These are phyloP conservation scores for Potorous gilbertii DNA, from an alignment of 2,797 vertebrate species.

Conservation along the genomic window DNA sequence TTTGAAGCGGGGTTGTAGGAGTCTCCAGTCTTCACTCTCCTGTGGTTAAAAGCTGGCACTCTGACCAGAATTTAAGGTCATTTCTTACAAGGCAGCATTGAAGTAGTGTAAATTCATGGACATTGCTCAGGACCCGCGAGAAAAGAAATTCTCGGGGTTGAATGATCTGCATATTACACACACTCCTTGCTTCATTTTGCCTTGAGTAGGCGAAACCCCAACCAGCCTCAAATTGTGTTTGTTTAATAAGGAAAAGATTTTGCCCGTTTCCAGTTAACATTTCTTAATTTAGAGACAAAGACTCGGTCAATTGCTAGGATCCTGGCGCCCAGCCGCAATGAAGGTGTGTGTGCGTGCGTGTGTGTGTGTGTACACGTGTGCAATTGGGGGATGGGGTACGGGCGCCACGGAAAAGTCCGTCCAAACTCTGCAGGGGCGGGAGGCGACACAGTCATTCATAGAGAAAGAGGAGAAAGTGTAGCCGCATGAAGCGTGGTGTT, in stretches of 20 bases:
- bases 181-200: conserved; percentile 77
- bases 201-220: conserved; percentile 73
- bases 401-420: not conserved
- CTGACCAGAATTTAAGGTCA: not conserved
- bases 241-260: conserved; percentile 3
- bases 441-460: not conserved
- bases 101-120: not conserved
- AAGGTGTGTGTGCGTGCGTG: not conserved
- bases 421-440: not conserved
- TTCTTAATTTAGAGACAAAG: not conserved
- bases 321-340: not conserved
- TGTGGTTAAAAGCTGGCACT: not conserved
- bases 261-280: not conserved
- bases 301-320: not conserved
- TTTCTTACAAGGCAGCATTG: not conserved
- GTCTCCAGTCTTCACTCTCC: not conserved
- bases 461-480: conserved; percentile 66
- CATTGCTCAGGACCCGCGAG: not conserved
- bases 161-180: not conserved
- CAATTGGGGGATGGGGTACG: not conserved
- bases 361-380: not conserved
- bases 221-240: not conserved
- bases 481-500: not conserved
- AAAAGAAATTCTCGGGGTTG: not conserved
- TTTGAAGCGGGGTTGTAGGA: not conserved